Base-by-base conservation (phyloP, 1,140 invertebrate genomes). In the Habropoda laboriosa region DNA sequence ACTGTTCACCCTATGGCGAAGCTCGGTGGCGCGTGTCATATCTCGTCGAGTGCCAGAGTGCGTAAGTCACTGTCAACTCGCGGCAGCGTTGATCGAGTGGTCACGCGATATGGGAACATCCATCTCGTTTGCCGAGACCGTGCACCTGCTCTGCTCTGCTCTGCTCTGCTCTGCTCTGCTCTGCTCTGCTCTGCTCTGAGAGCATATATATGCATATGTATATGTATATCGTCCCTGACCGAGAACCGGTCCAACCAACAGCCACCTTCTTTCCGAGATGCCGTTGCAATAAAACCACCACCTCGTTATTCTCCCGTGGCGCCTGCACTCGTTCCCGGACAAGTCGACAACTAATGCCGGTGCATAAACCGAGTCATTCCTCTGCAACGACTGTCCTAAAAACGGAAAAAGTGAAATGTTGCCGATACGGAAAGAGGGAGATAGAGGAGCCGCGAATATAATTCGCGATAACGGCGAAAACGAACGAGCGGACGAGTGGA, bases 41-140 rank as follows among this genome's bases (percentile, higher is more conserved):
- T 88, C 87, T 88, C 84, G 80, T 86, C 85, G 87, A 86, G 86
- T 84, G 80, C 66, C 82, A 77, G 85, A 86, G 87, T 87, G 89
- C 88, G 89, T 90, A 91, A 91, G 90, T 90, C 90, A 91, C 88
- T 91, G 85, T 90, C 88, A 85, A 87, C 88, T 71, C 81, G 86
- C 86, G 87, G 88, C 72, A 88, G 89, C 88, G 91, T 92, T 92
- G 91, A 92, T 92, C 91, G 91, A 92, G 91, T 92, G 89, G 89
- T 88, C 87, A 88, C 79, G 89, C 87, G 89, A 92, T 89, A 89
- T 80, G 88, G 86, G 71, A 88, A 87, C 89, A 89, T 88, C 90
- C 89, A 90, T 90, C 90, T 91, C 87, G 83, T 87, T 86, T 77
- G 63, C 85, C 73, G 77, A 60, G 79, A 81, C 24, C 53, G 80